Conservation (phyloP, 2,797 vertebrate genomes). For the Semaprochilodus insignis region DNA sequence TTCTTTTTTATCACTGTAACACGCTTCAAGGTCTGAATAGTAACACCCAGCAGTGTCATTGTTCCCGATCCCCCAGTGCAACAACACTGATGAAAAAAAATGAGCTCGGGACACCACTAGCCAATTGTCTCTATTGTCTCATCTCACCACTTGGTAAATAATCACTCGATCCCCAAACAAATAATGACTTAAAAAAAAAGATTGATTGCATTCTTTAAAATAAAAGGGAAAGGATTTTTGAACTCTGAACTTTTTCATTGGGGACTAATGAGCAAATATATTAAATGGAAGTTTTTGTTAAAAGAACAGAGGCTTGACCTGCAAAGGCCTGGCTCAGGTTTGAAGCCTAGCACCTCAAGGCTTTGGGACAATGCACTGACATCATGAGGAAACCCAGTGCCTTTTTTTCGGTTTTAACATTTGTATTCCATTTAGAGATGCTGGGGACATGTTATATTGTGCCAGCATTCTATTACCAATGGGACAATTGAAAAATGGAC, state of each 20-base stretch:
- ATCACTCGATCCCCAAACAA: conserved; percentile 13
- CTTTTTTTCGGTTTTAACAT: no score
- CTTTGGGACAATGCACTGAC: not conserved
- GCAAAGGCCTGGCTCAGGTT: not conserved
- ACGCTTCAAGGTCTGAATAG: conserved; percentile 40
- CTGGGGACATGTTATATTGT: no score
- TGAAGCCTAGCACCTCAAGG: not conserved
- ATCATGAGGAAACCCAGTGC: not conserved
- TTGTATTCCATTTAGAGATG: no score
- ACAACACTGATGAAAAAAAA: conserved; percentile 44
- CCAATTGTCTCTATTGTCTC: conserved; percentile 44
- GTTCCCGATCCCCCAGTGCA: conserved; percentile 40
- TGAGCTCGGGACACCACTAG: conserved; percentile 30
- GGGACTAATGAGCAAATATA: not conserved
- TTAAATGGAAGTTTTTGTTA: not conserved
- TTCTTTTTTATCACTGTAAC: conserved; percentile 60
- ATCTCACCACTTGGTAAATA: conserved; percentile 24
- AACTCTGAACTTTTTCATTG: not conserved
- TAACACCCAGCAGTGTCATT: conserved; percentile 58
- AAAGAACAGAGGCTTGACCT: not conserved
- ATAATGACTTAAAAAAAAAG: not conserved
- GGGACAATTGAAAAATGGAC: no score
- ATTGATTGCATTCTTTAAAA: not conserved
- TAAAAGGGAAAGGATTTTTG: not conserved
- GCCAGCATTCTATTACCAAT: no score